These are phyloP conservation scores for Antheraea pernyi DNA, from an alignment of 1,140 invertebrate genomes.

Conservation along the genomic window DNA sequence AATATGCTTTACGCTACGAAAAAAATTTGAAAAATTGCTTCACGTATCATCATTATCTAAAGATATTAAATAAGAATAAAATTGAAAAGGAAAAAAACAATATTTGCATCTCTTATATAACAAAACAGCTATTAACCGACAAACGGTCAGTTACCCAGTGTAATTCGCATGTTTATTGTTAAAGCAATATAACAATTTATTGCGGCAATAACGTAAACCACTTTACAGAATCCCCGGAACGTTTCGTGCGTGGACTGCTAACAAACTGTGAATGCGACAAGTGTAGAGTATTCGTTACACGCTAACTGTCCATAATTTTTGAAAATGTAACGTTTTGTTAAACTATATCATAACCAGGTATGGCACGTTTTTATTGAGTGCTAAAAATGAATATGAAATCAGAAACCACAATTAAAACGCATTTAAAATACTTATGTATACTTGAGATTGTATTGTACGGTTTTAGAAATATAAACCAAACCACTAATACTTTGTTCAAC, in stretches of 20 bases:
- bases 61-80: too few species aligned
- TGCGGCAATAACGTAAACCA: slow-evolving; percentile 10
- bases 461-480: too few species aligned
- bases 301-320: slow-evolving; percentile 18
- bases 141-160: neutral
- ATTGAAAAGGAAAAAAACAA: neutral
- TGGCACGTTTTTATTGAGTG: neutral
- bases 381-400: neutral
- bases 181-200: slow-evolving; percentile 1
- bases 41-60: too few species aligned
- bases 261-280: slow-evolving; percentile 10
- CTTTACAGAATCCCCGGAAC: slow-evolving; percentile 13
- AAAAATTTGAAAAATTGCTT: too few species aligned
- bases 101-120: neutral
- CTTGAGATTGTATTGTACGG: too few species aligned
- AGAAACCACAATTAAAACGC: too few species aligned
- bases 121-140: neutral
- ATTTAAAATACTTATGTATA: too few species aligned
- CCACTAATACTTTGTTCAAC: too few species aligned
- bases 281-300: slow-evolving; percentile 8
- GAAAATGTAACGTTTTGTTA: slow-evolving; percentile 2
- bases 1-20: too few species aligned
- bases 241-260: slow-evolving; percentile 8
- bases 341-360: neutral
- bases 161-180: slow-evolving; percentile 3